phyloP scores from a whole-genome alignment of 2,113 vertebrate species.

The pig (Sus scrofa) region DNA sequence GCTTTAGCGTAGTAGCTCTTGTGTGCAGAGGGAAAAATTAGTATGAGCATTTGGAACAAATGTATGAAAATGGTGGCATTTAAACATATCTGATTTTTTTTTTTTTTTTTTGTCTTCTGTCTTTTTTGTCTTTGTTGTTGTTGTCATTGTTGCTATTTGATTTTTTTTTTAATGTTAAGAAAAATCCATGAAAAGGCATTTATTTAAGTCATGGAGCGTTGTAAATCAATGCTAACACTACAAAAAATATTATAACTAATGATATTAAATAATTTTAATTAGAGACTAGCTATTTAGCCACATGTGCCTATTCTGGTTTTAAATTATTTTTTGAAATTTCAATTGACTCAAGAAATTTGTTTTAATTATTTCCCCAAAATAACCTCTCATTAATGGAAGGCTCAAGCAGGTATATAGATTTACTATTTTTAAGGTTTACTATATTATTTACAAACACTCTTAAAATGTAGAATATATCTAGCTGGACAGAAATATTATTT shows the following conservation, averaged over 20 bases:
- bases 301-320: not conserved
- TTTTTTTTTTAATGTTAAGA: conserved; percentile 63
- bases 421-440: conserved; percentile 45
- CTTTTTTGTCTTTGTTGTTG: no score
- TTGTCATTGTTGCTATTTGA: no score
- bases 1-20: conserved; percentile 18
- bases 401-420: not conserved
- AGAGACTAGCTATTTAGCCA: conserved; percentile 33
- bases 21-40: conserved; percentile 52
- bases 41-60: conserved; percentile 48
- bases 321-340: conserved; percentile 54
- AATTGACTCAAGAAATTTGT: not conserved
- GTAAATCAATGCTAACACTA: conserved; percentile 5
- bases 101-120: conserved; percentile 66
- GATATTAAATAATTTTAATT: not conserved
- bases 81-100: conserved; percentile 58
- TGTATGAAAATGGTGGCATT: conserved; percentile 78
- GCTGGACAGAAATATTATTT: conserved; percentile 45
- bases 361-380: conserved; percentile 45
- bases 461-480: conserved; percentile 43
- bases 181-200: conserved; percentile 23
- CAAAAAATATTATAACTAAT: conserved; percentile 32
- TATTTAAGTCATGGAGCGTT: conserved; percentile 53
- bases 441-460: conserved; percentile 34
- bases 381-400: conserved; percentile 33